These are phyloP conservation scores for Marmota monax DNA, from an alignment of 2,113 vertebrate species.

Conservation along the genomic window DNA sequence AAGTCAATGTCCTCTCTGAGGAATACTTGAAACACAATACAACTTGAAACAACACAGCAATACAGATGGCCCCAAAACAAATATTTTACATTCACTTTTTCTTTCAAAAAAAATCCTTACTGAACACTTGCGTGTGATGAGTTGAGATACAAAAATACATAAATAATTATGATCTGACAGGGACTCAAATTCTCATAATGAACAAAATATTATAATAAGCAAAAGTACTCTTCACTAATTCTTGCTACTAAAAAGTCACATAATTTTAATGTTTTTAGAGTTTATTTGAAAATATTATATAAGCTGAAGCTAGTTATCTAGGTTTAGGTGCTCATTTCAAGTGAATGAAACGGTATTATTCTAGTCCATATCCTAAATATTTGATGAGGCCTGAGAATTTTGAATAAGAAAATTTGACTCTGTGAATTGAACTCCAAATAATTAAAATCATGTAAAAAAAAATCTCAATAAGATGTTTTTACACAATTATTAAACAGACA, in stretches of 20 bases:
- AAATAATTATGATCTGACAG: conserved; percentile 6
- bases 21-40: neutral
- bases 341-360: neutral
- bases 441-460: conserved; percentile 52
- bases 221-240: neutral
- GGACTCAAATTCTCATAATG: conserved; percentile 8
- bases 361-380: neutral
- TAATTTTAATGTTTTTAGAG: neutral
- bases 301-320: neutral
- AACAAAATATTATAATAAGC: neutral
- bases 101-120: neutral
- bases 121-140: neutral
- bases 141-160: neutral
- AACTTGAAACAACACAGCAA: neutral
- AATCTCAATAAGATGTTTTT: neutral
- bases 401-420: neutral
- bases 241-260: neutral
- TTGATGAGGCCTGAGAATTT: conserved; percentile 3
- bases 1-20: conserved; percentile 18
- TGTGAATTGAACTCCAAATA: conserved; percentile 6
- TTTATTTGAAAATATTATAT: neutral
- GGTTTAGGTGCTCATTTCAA: neutral
- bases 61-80: neutral
- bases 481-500: neutral
- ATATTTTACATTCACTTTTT: neutral